These are phyloP conservation scores for Raja brachyura DNA, from an alignment of 2,113 vertebrate genomes.

Conservation along the genomic window DNA sequence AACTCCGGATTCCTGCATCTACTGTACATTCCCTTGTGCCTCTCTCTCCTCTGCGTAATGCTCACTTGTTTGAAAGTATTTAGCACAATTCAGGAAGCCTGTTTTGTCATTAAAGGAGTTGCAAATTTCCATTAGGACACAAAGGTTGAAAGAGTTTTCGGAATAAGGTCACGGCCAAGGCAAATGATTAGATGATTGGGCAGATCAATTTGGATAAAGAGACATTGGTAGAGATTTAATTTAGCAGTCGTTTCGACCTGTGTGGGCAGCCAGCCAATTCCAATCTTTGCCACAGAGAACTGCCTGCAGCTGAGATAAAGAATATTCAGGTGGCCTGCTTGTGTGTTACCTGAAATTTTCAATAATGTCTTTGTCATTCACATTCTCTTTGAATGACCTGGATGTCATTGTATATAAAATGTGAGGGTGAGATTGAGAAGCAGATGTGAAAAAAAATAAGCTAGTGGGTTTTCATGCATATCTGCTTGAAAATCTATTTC, in stretches of 20 bases:
- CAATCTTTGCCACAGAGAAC: not conserved
- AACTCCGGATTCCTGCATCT: too few species aligned
- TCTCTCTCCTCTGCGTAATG: not conserved
- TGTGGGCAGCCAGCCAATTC: not conserved
- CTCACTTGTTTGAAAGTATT: not conserved
- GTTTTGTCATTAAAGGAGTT: not conserved
- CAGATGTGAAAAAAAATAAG: not conserved
- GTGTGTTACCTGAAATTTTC: not conserved
- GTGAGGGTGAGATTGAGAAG: not conserved
- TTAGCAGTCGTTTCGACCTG: not conserved
- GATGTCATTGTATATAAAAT: not conserved
- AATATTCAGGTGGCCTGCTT: slow-evolving; percentile 4
- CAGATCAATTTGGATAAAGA: not conserved
- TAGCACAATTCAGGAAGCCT: not conserved
- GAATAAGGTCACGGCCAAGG: not conserved
- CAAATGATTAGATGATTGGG: not conserved
- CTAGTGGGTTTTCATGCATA: not conserved
- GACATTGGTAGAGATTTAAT: not conserved
- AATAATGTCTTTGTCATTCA: not conserved
- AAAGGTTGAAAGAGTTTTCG: not conserved
- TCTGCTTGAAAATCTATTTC: not conserved
- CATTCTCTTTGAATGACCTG: not conserved
- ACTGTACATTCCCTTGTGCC: too few species aligned
- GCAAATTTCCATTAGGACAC: slow-evolving; percentile 4
- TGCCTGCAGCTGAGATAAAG: not conserved